Base-by-base conservation (phyloP, 2,797 vertebrate genomes). In the Vespertilio murinus region DNA sequence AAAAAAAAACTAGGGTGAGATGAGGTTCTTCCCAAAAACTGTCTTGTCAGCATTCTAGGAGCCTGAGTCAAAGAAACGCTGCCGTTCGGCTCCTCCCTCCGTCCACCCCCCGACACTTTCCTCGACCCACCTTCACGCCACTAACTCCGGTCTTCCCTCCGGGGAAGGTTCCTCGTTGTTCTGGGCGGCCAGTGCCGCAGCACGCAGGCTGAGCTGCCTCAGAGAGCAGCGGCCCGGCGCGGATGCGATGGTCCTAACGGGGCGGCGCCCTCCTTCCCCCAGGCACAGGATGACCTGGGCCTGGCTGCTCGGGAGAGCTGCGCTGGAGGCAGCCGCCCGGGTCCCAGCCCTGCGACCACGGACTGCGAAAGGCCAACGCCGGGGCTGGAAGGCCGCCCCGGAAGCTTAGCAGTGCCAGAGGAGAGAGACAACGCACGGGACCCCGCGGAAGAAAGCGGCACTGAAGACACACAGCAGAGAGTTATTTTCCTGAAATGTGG, bases 1-100 rank as follows among this genome's bases (percentile, higher is more conserved):
- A 97, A 73, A 61, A 90, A 96, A 97, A 91, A 96, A 75, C 92
- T 92, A 85, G 10, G 52, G 89, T 95, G 91, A 97, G 81, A 96
- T 97, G 94, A 98, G 96, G 18, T 97, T 98, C 59, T 92, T 94
- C 80, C 59, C 67, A 78, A 93, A 88, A 52, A 90, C 82, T 8
- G 3, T 70, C 95, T 84, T 61, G 74, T 91, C 93, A 82, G 95
- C 95, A 70, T 90, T 56, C 94, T 91, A 47, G 74, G 88, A 85
- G 88, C 92, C 81, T 80, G 94, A 90, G 88, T 40, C 93, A 71
- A 73, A 94, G 91, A 93, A 83, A 91, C 5, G 54, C 78, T 1
- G 7, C 89, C 49, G 5, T 42, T 45, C 28, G 61, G 78, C 45
- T 30, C 85, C 12, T 18, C 22, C 73, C 69, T 22, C 79, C 80